phyloP scores from a whole-genome alignment of 1,140 invertebrate genomes.

The Ladona fulva region DNA sequence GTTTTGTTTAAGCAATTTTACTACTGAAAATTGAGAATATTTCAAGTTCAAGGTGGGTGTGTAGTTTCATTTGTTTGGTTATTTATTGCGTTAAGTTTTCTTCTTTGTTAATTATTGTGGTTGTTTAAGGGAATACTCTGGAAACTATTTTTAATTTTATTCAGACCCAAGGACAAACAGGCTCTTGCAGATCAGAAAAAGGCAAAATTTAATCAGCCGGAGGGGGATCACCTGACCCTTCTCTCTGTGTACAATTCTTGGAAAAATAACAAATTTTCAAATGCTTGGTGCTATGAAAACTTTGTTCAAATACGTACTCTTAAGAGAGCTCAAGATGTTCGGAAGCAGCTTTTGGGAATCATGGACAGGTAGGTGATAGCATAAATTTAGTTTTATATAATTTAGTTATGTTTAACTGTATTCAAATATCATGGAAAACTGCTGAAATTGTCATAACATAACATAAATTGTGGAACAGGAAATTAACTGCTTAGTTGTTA shows the following conservation, averaged over 20 bases:
- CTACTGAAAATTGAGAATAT: neutral
- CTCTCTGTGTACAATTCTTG: conserved; percentile 99
- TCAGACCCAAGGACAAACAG: conserved; percentile 89
- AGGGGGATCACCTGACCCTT: conserved; percentile 96
- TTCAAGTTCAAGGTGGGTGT: neutral
- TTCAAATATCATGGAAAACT: conserved; percentile 14
- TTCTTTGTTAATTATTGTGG: neutral
- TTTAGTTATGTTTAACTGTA: neutral
- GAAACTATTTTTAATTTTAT: conserved; percentile 19
- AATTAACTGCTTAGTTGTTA: too few relatives aligned
- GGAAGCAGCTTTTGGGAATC: conserved; percentile 95
- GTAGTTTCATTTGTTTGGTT: neutral
- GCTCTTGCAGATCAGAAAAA: conserved; percentile 97
- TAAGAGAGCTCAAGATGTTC: conserved; percentile 94
- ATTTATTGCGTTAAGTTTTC: conserved; percentile 11
- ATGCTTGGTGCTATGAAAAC: conserved; percentile 99
- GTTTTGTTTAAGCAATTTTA: conserved; percentile 2
- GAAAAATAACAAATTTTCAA: conserved; percentile 98
- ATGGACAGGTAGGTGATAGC: conserved; percentile 71
- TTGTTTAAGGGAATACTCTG: neutral
- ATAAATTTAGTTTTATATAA: conserved; percentile 14
- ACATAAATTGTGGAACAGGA: too few relatives aligned
- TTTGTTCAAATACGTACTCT: conserved; percentile 97
- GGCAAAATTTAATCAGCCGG: conserved; percentile 96
- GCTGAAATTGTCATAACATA: too few relatives aligned